A percentile compares a stretch with the other conserved stretches of the same genome.
These are phyloP conservation scores for Steinernema khuongi DNA, from an alignment of 1,140 invertebrate genomes.

Conservation along the genomic window DNA sequence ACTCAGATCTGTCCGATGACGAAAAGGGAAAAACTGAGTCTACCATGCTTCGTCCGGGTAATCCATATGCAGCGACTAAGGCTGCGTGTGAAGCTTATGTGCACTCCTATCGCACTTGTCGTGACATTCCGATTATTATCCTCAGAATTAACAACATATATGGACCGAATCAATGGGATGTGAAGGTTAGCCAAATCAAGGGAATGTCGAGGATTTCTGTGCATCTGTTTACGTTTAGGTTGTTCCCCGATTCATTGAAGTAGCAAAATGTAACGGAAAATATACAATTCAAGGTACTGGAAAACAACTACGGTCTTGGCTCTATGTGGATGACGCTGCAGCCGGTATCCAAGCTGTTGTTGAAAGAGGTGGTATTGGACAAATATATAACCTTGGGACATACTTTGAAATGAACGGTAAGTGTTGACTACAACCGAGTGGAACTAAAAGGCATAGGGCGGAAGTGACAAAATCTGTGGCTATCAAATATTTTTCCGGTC, in stretches of 20 bases:
- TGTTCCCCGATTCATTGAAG: slow-evolving; percentile 59
- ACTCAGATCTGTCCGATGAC: slow-evolving; percentile 47
- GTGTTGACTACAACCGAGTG: not conserved
- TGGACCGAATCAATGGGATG: slow-evolving; percentile 60
- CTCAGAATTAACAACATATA: slow-evolving; percentile 60
- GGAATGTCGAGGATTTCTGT: slow-evolving; percentile 18
- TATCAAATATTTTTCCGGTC: too few relatives aligned
- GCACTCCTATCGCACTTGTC: slow-evolving; percentile 38
- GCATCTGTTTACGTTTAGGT: slow-evolving; percentile 35
- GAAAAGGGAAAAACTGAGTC: slow-evolving; percentile 45
- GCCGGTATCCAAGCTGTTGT: slow-evolving; percentile 56
- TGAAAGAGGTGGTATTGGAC: slow-evolving; percentile 53
- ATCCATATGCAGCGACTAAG: slow-evolving; percentile 60
- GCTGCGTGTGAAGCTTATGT: slow-evolving; percentile 52
- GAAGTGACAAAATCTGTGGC: too few relatives aligned
- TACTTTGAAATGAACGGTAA: slow-evolving; percentile 56
- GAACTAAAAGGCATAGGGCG: not conserved
- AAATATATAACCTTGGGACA: slow-evolving; percentile 60
- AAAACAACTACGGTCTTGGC: slow-evolving; percentile 48
- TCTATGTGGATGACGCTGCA: slow-evolving; percentile 59
- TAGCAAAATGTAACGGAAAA: slow-evolving; percentile 51
- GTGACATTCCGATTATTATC: slow-evolving; percentile 57
- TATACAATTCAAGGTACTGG: slow-evolving; percentile 58
- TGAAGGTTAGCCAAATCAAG: slow-evolving; percentile 42
- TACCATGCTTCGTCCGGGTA: slow-evolving; percentile 52